Evolutionary conservation across 2,113 vertebrate genomes (phyloP).

Genomic region (Leptosomus discolor): DNA sequence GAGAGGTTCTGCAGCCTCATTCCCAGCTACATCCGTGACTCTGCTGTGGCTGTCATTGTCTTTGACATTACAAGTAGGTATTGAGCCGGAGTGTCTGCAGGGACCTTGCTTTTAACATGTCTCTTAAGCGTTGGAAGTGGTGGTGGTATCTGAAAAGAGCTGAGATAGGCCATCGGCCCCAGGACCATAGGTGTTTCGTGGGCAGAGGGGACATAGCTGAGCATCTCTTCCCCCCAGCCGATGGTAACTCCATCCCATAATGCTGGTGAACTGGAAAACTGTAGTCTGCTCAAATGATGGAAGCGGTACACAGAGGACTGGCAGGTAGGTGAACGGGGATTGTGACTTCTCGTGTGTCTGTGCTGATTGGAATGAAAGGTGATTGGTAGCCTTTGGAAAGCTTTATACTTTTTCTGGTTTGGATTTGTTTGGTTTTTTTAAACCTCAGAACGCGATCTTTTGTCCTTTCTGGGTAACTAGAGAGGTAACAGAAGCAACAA

Average conservation of each 20-base stretch:
- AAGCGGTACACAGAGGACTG: neutral
- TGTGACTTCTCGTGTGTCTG: neutral
- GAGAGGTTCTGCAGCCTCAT: conserved; percentile 93
- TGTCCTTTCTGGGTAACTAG: neutral
- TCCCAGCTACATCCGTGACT: conserved; percentile 92
- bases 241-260: neutral
- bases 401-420: neutral
- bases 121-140: neutral
- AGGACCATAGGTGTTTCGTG: neutral
- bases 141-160: neutral
- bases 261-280: no score
- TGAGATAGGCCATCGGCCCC: neutral
- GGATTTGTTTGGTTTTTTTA: neutral
- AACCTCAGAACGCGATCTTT: neutral
- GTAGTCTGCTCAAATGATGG: neutral
- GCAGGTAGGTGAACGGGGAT: neutral
- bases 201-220: neutral
- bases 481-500: neutral
- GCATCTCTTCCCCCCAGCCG: neutral
- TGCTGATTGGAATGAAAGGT: neutral
- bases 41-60: conserved; percentile 90
- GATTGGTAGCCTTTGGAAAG: neutral
- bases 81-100: conserved; percentile 56
- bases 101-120: neutral
- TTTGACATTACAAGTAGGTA: conserved; percentile 95